Base-by-base conservation (phyloP, 2,113 vertebrate species). In the Arvicanthis niloticus region DNA sequence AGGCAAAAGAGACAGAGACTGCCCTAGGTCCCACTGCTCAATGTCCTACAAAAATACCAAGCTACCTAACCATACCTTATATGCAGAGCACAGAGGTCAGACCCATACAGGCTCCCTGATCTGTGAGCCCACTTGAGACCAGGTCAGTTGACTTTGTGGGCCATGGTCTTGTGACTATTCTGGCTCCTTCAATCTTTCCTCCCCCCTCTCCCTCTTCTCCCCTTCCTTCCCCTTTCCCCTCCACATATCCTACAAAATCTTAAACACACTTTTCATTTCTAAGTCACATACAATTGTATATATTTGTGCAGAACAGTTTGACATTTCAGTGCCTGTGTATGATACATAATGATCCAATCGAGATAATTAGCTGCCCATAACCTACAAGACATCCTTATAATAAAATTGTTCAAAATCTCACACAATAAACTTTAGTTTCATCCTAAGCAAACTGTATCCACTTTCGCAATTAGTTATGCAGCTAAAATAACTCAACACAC, bases 391-490 rank as follows among this genome's bases (percentile, higher is more conserved):
- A 82, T 82, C 22, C 53, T 91, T 89, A 75, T 9, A 76, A 58
- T 58, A 86, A 93, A 93, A 84, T 45, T 95, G 12, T 26, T 94
- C 56, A 95, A 91, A 21, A 86, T 72, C 22, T 75, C 67, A 81
- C 37, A 65, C 1, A 26, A 5, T 93, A 87, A 93, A 92, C 13
- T 76, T 81, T 87, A 21, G 1, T 51, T 88, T 89, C 81, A 40
- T 82, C n/a, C 72, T 89, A 76, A 91, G 11, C 7, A 80, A 70
- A 86, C 7, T 86, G 22, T 29, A 77, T 40, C 11, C 40, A 89
- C 65, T 12, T 17, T 42, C 45, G 95, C 94, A 91, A 94, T 56
- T 82, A 91, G 31, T 51, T 76, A 53, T 19, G 75, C 2, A 84
- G 17, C 51, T 95, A 7, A 91, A 91, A 58, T 62, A 72, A 77